Evolutionary conservation across 2,888 invertebrate genomes (phyloP).

Genomic region (Orthonevra nobilis): DNA sequence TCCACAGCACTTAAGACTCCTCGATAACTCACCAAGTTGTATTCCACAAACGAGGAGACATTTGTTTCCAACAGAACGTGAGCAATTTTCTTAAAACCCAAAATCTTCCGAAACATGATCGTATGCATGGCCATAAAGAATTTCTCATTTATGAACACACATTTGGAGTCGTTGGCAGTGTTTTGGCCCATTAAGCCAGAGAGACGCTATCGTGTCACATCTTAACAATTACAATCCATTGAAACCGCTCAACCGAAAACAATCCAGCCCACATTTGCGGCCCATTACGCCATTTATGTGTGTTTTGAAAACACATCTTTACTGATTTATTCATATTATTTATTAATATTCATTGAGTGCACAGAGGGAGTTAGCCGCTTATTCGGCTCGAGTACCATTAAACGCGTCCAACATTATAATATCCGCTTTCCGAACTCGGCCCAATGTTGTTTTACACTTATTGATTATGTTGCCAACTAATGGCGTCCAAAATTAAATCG

Average conservation of each 20-base stretch:
- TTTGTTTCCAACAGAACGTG: slow-evolving; percentile 16
- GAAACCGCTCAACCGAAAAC: slow-evolving; percentile 8
- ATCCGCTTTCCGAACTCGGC: slow-evolving; percentile 19
- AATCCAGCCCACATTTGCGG: slow-evolving; percentile 40
- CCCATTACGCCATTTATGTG: slow-evolving; percentile 37
- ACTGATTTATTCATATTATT: slow-evolving; percentile 37
- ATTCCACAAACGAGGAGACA: slow-evolving; percentile 17
- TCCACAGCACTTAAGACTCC: neutral
- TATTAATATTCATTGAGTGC: slow-evolving; percentile 37
- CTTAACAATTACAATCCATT: slow-evolving; percentile 23
- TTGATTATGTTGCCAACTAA: slow-evolving; percentile 30
- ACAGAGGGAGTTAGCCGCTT: neutral
- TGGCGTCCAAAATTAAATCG: slow-evolving; percentile 39
- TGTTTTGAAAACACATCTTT: slow-evolving; percentile 18
- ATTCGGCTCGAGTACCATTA: neutral
- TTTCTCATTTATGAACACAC: slow-evolving; percentile 1
- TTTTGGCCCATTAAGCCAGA: slow-evolving; percentile 2
- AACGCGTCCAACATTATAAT: neutral
- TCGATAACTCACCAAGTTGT: neutral
- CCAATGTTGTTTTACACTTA: slow-evolving; percentile 29
- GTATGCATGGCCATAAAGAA: slow-evolving; percentile 12
- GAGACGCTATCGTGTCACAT: slow-evolving; percentile 18
- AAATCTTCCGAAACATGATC: slow-evolving; percentile 8
- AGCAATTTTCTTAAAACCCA: slow-evolving; percentile 3
- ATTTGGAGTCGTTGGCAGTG: neutral